Evolutionary conservation across 2,888 invertebrate species (phyloP).

Genomic region (Tridacna crocea): DNA sequence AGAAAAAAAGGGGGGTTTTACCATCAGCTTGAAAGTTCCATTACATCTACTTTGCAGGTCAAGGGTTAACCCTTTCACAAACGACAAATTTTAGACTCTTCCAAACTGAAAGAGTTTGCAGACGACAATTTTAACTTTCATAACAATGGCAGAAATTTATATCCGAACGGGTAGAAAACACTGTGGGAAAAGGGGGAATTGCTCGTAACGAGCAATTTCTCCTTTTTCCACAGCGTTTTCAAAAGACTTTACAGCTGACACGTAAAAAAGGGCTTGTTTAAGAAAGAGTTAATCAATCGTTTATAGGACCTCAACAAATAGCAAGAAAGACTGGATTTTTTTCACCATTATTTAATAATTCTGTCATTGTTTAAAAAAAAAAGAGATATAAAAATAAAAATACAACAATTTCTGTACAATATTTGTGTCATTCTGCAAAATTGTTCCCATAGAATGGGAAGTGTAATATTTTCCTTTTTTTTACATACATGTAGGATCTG

Average conservation of each 20-base stretch:
- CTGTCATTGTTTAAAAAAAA: neutral
- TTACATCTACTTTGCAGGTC: too few species aligned
- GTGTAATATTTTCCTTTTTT: neutral
- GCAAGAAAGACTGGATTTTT: neutral
- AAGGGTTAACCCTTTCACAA: too few species aligned
- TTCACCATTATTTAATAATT: conserved; percentile 1
- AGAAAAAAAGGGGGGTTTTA: too few species aligned
- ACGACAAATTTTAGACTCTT: too few species aligned
- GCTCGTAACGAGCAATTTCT: too few species aligned
- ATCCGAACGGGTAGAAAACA: neutral
- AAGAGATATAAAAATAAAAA: neutral
- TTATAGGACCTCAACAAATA: neutral
- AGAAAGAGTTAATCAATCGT: neutral
- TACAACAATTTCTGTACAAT: conserved; percentile 10
- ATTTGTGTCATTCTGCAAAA: conserved; percentile 14
- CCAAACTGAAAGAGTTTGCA: too few species aligned
- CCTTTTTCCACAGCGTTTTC: neutral
- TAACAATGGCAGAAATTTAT: neutral
- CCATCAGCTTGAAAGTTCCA: too few species aligned
- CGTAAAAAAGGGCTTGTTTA: neutral
- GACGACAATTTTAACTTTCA: too few species aligned
- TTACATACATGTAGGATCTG: too few species aligned
- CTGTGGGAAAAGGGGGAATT: neutral
- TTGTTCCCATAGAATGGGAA: neutral
- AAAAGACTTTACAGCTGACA: neutral